Base-by-base conservation (phyloP, 2,113 vertebrate genomes). In the Xenopus borealis region DNA sequence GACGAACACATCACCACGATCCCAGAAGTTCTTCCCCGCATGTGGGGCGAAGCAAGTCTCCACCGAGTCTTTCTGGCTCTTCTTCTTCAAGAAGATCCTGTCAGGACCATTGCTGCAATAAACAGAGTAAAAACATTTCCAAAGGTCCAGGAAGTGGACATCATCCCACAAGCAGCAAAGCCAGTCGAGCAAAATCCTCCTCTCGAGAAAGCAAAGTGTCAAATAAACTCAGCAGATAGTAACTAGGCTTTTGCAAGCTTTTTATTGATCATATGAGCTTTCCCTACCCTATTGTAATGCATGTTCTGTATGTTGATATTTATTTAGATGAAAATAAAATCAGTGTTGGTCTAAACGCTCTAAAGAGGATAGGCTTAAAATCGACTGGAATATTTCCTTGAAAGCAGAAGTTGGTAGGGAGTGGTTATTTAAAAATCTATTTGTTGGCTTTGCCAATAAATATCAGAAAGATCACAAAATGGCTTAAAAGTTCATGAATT, bases 141-240 rank as follows among this genome's bases (percentile, higher is more conserved):
- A 93, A 92, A 81, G 91, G 91, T 78, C 85, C 90, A 46, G 66
- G 88, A 79, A 83, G 83, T 80, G 87, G 89, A 79, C 89, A 93
- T 57, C 94, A 95, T 80, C 84, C 91, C 0, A 78, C 86, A 71
- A 88, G 89, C 78, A 87, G 89, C 78, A 94, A 95, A 88, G 90
- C 86, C 74, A 84, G 82, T 78, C 83, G 83, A 79, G 86, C 86
- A 0, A 92, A 92, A 73, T 78, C 78, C 52, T 90, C 92, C 55
- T 86, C 85, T 81, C 92, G 92, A 64, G 97, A 96, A 85, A 91
- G 87, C 79, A 97, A 98, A 88, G 94, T 94, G 83, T 91, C 92
- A 82, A 92, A 86, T 89, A 99, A 99, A 85, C 92, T 98, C 86
- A 96, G 95, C 92, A 98, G 97, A 95, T 99, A 98, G 93, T 94